Evolutionary conservation across 2,113 vertebrate genomes (phyloP), one percentile per base, ranked within the genome.

Genomic region (Corythoichthys haematopterus): DNA sequence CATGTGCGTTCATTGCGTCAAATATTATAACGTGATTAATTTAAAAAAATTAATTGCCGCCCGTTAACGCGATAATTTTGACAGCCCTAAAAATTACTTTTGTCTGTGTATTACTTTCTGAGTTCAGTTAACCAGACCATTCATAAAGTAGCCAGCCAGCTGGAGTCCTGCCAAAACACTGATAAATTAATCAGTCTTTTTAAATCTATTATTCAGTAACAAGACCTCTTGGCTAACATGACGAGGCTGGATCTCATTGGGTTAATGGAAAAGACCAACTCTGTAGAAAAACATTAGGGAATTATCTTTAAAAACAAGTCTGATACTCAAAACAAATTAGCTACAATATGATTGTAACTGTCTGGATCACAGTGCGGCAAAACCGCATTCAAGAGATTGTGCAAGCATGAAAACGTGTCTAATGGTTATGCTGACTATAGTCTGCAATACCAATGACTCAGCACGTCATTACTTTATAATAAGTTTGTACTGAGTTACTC

Each of bases 131-230:
- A 71, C 48, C 6, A 37, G 11, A 38, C 55, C 62, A 66, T 75
- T 84, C 67, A 84, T 74, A 68, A 74, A 79, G 65, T 46, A 62
- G 47, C 67, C 64, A 61, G 71, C 81, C 77, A 88, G 77, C 84
- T 81, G 79, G 78, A 43, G 40, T 56, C 73, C 76, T 84, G 83
- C 84, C 69, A 81, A 74, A 76, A 66, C 45, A 70, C 77, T 87
- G 71, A 88, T 91, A 71, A 93, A 91, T 91, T 86, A 91, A 87
- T 91, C 82, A 92, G 82, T 47, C 69, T 74, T 57, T 66, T 80
- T 74, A 58, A 82, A 91, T 92, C 47, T 71, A 92, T 93, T 91
- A 91, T 93, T 91, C 75, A 92, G 77, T 70, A 70, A 64, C 52
- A 65, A 58, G 59, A 47, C 36, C 67, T 79, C 76, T 81, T 69